These are phyloP conservation scores for Sarotherodon lohbergeri DNA, from an alignment of 2,113 vertebrate species.

Conservation along the genomic window DNA sequence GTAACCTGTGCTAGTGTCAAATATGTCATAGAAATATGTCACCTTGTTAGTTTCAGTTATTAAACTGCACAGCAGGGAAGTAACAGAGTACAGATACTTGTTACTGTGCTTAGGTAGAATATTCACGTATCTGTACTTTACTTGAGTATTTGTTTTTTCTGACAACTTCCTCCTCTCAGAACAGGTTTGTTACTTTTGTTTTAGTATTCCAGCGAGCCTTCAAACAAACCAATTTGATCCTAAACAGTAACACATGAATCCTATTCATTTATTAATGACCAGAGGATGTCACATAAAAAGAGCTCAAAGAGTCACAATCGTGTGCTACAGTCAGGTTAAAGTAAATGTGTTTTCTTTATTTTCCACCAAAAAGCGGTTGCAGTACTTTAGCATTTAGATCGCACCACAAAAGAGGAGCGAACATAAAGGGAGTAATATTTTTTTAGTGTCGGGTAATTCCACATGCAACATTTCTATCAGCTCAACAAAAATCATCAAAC, in stretches of 20 bases:
- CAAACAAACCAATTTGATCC: too few relatives aligned
- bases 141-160: too few relatives aligned
- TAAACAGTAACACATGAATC: fast-evolving
- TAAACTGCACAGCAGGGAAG: fast-evolving
- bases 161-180: too few relatives aligned
- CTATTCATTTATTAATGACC: fast-evolving
- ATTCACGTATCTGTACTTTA: too few relatives aligned
- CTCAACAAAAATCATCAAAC: fast-evolving
- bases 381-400: fast-evolving
- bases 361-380: neutral
- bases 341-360: neutral
- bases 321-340: neutral
- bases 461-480: neutral
- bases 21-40: too few relatives aligned
- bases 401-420: neutral
- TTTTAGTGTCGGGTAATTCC: neutral
- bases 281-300: neutral
- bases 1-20: neutral
- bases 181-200: too few relatives aligned
- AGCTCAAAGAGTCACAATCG: neutral
- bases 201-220: too few relatives aligned
- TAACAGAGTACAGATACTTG: too few relatives aligned
- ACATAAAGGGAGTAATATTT: neutral
- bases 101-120: too few relatives aligned
- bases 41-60: neutral